Evolutionary conservation across 2,888 invertebrate genomes (phyloP).

Genomic region (Beris morrisii): DNA sequence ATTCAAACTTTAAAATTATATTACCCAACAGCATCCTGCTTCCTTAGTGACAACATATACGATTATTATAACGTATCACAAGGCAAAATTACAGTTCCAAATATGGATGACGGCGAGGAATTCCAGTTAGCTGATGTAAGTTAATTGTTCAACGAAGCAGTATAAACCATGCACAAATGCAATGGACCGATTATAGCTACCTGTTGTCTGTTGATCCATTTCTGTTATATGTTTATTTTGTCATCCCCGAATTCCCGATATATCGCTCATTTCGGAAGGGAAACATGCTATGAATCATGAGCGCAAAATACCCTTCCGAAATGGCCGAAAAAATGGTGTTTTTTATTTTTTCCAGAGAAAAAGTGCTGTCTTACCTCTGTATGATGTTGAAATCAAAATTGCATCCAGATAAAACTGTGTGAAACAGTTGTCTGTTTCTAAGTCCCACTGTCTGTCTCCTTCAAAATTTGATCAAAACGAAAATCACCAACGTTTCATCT

Average conservation of each 20-base stretch:
- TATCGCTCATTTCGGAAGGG: conserved; percentile 22
- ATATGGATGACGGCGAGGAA: conserved; percentile 95
- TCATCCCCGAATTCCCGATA: not conserved
- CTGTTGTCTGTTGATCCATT: no score
- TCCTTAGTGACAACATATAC: conserved; percentile 84
- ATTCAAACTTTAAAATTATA: no score
- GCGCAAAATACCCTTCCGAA: not conserved
- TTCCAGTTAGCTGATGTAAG: conserved; percentile 86
- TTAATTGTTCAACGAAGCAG: conserved; percentile 46
- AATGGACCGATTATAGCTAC: conserved; percentile 83
- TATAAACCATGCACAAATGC: conserved; percentile 60
- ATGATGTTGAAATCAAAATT: conserved; percentile 1
- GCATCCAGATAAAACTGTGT: conserved; percentile 31
- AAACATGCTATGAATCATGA: not conserved
- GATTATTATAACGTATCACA: conserved; percentile 94
- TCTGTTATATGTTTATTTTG: no score
- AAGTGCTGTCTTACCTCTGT: not conserved
- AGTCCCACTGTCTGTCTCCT: not conserved
- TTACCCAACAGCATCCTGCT: conserved; percentile 66
- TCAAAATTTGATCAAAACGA: not conserved
- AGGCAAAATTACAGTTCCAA: conserved; percentile 94
- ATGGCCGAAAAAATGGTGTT: no score
- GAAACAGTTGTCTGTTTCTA: conserved; percentile 31
- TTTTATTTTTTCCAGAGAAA: not conserved
- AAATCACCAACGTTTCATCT: not conserved